Base-by-base conservation (phyloP, 2,888 invertebrate species). In the Escarpia spicata region DNA sequence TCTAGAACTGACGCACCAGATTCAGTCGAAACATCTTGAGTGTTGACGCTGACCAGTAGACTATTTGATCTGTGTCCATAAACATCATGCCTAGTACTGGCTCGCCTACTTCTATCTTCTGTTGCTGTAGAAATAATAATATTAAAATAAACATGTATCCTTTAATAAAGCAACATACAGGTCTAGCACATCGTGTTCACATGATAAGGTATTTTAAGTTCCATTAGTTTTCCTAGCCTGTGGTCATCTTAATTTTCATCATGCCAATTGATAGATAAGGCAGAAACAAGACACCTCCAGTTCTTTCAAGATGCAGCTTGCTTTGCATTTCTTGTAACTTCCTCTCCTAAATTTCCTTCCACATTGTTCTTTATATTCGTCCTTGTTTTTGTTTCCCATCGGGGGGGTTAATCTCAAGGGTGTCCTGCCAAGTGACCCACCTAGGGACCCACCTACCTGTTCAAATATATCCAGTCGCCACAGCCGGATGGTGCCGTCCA, bases 391-490 rank as follows among this genome's bases (percentile, higher is more conserved):
- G 37, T 37, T 37, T 37, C 37, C 37, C 37, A 0, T 37, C 37
- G 37, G 37, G 37, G 37, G 37, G 37, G 37, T 37, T 37, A 37
- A 37, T 37, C 37, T 37, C 37, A 37, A 37, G 37, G 37, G 0
- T 37, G 37, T 37, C 37, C 37, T 37, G 1, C 37, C 37, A 37
- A 37, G 6, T 10, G 6, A 45, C 45, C 45, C 10, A 10, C 2
- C 6, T 26, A 91, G 26, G 44, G 91, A 26, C 26, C 26, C n/a
- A 94, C 94, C 92, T 93, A 96, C 95, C 93, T 95, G 93, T 92
- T 95, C 95, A 60, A 95, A 95, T 43, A 94, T 95, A 92, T 96
- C 95, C 94, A 96, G 94, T 75, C 95, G 94, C 96, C 96, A 96
- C 31, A 96, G 94, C 44, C 94, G 93, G 15, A 96, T 94, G 10